Evolutionary conservation across 2,797 vertebrate genomes (phyloP).

Genomic region (Huso huso): DNA sequence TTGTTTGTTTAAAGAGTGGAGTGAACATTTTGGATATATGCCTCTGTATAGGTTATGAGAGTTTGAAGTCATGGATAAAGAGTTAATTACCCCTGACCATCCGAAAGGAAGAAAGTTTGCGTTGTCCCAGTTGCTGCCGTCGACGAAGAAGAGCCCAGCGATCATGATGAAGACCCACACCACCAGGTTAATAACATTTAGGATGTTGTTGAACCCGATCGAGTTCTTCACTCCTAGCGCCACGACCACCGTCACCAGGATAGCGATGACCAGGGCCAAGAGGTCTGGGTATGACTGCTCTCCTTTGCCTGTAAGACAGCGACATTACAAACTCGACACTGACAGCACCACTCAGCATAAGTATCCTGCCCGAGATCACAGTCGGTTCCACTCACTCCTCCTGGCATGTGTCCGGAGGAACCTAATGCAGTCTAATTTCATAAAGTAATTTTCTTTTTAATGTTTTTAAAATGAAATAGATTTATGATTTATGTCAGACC

Average conservation of each 20-base stretch:
- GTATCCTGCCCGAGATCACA: not conserved
- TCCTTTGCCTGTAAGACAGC: conserved; percentile 69
- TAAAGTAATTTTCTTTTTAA: too few relatives aligned
- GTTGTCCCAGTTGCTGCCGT: conserved; percentile 75
- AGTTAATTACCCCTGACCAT: conserved; percentile 84
- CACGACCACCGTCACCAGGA: conserved; percentile 78
- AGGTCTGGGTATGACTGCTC: conserved; percentile 89
- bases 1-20: too few relatives aligned
- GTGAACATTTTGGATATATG: too few relatives aligned
- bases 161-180: conserved; percentile 91
- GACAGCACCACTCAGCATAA: not conserved
- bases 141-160: conserved; percentile 83
- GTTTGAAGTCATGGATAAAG: too few relatives aligned
- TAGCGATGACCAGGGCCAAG: conserved; percentile 78
- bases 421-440: too few relatives aligned
- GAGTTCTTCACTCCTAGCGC: conserved; percentile 87
- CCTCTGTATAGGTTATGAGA: too few relatives aligned
- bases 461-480: too few relatives aligned
- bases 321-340: not conserved
- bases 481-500: too few relatives aligned
- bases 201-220: conserved; percentile 84
- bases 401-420: too few relatives aligned
- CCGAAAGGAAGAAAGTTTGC: conserved; percentile 84
- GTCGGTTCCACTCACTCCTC: too few relatives aligned
- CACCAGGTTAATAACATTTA: conserved; percentile 81